Evolutionary conservation across 2,797 vertebrate genomes (phyloP), one percentile per base, ranked within the genome.

Genomic region (Sebastes aleutianus): DNA sequence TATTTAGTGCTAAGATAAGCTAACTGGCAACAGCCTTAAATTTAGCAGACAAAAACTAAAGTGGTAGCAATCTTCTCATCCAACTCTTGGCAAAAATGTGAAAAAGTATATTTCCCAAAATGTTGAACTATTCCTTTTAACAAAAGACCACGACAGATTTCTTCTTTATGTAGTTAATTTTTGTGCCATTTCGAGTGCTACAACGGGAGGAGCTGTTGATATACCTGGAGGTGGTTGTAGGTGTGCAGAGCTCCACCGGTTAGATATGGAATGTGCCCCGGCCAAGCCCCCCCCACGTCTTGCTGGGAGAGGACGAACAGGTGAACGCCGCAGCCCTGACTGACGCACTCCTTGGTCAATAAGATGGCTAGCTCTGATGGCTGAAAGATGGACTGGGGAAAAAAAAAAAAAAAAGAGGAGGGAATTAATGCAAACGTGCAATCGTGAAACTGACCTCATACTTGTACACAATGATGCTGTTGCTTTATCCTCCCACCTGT

Each of bases 241-340:
- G 82, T 87, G 90, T 92, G 85, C 68, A 96, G 72, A 14, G 88
- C 90, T 58, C 96, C 96, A 14, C 96, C 96, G 27, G 95, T 96
- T 7, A 95, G 86, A 83, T 94, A 94, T 7, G 96, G 93, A 56
- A 95, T 67, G 80, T 96, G 92, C 0, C 95, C 96, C 0, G 95
- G 94, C 95, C 96, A 96, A 12, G 95, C 95, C 43, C 95, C 93
- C 4, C 96, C 96, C 70, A 96, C 94, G 13, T 94, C 90, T 63
- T 95, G 94, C 71, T 94, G 92, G 14, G 94, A 93, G 32, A 96
- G 95, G 79, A 94, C 70, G 74, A 96, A 96, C 61, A 96, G 88
- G 86, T 96, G 93, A 80, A 96, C 79, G 12, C 95, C 84, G 39
- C 95, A 96, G 67, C 96, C 96, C 85, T 96, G 95, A 89, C 2